Evolutionary conservation across 1,140 invertebrate species (phyloP).

Genomic region (Acyrthosiphon pisum): DNA sequence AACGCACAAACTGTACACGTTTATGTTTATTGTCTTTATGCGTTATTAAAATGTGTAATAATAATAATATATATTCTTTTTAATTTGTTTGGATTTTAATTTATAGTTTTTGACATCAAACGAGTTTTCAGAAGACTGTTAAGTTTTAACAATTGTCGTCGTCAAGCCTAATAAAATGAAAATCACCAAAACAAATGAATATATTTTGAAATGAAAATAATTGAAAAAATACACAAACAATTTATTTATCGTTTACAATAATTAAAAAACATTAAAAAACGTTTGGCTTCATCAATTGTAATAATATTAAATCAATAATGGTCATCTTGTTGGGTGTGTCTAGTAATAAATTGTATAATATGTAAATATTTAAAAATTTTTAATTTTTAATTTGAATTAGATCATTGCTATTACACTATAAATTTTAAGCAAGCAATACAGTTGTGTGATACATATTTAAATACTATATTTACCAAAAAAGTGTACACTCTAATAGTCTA

Average conservation of each 20-base stretch:
- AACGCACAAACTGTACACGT: neutral
- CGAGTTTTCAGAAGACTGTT: neutral
- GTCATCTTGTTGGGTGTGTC: too few species aligned
- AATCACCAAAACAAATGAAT: neutral
- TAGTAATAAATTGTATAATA: too few species aligned
- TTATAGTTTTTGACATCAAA: slow-evolving; percentile 25
- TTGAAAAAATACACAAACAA: neutral
- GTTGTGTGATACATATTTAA: neutral
- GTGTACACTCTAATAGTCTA: neutral
- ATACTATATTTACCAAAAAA: too few species aligned
- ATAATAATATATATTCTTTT: neutral
- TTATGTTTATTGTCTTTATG: slow-evolving; percentile 1
- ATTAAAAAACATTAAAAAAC: neutral
- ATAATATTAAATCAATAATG: too few species aligned
- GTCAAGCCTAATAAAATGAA: neutral
- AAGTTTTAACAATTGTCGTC: slow-evolving; percentile 1
- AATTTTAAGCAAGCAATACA: too few species aligned
- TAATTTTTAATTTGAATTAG: too few species aligned
- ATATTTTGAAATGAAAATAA: neutral
- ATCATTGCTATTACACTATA: too few species aligned
- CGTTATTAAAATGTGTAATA: slow-evolving; percentile 24
- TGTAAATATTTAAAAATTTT: too few species aligned
- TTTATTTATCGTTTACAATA: neutral
- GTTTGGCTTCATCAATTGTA: too few species aligned
- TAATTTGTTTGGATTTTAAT: slow-evolving; percentile 13